These are phyloP conservation scores for Cryptophagus acutangulus DNA, from an alignment of 2,888 invertebrate genomes.

Conservation along the genomic window DNA sequence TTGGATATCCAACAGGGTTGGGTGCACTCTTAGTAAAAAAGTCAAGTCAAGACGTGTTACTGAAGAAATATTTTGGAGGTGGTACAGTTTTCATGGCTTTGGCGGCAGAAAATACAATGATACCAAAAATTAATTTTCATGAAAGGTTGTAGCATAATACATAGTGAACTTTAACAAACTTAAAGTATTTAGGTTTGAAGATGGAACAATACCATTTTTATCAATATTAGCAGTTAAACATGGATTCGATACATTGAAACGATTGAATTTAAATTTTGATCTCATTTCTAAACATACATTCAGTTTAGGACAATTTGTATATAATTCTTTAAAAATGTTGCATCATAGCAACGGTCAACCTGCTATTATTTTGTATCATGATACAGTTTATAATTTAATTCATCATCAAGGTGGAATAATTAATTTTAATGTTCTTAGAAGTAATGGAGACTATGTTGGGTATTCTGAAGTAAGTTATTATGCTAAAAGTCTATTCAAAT, in stretches of 20 bases:
- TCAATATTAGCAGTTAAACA: slow-evolving; percentile 76
- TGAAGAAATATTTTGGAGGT: slow-evolving; percentile 83
- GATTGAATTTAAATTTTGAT: slow-evolving; percentile 60
- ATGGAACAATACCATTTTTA: slow-evolving; percentile 86
- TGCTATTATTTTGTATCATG: slow-evolving; percentile 68
- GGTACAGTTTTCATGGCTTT: slow-evolving; percentile 87
- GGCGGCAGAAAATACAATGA: slow-evolving; percentile 65
- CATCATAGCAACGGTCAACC: slow-evolving; percentile 69
- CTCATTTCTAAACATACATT: slow-evolving; percentile 71
- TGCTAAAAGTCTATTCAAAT: slow-evolving; percentile 4
- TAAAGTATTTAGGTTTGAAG: slow-evolving; percentile 71
- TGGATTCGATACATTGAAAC: slow-evolving; percentile 72
- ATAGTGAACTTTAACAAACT: background rate
- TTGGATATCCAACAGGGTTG: slow-evolving; percentile 92
- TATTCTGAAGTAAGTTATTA: slow-evolving; percentile 69
- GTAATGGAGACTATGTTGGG: slow-evolving; percentile 76
- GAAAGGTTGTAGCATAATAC: slow-evolving; percentile 60
- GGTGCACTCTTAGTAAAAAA: slow-evolving; percentile 82
- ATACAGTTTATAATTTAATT: slow-evolving; percentile 60
- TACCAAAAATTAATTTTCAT: slow-evolving; percentile 61
- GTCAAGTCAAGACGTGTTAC: slow-evolving; percentile 55
- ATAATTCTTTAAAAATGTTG: slow-evolving; percentile 57
- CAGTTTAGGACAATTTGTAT: slow-evolving; percentile 68
- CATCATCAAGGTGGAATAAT: slow-evolving; percentile 77
- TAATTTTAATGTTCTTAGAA: slow-evolving; percentile 79